Base-by-base conservation (phyloP, 2,888 invertebrate species). In the Chalcosyrphus nemorum region DNA sequence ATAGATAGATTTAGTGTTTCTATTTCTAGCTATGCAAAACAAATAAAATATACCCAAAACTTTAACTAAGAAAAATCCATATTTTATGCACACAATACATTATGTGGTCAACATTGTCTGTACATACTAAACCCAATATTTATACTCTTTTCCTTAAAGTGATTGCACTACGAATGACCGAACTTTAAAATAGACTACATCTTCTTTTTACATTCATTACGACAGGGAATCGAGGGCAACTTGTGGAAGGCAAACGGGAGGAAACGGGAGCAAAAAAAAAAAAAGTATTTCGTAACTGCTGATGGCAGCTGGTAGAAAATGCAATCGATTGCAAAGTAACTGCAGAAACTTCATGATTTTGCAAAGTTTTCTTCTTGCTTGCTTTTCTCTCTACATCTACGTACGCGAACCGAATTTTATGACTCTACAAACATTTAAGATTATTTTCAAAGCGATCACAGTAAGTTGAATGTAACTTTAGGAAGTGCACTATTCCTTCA, bases 321-420 rank as follows among this genome's bases (percentile, higher is more conserved):
- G 72, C 72, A 72, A 72, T 74, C 74, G 65, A 74, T 74, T 65
- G 41, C 72, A 63, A 63, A 63, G 41, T 15, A 45, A 45, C 29
- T 59, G 50, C 47, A 56, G 65, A 47, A 65, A 74, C 57, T 57
- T 57, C 47, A 47, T 75, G 50, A 75, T 50, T 68, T 38, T 29
- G 47, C 38, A 66, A 47, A 75, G 56, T 76, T 27, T 59, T 52
- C 15, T n/a, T n/a, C n/a, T n/a, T n/a, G n/a, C n/a, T 41, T 59
- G 13, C 59, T 15, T 41, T 47, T 29, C 56, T 35, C 13, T 45
- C 38, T 57, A 52, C 15, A 29, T 15, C 21, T 11, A 24, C 11
- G 21, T 47, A 50, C 29, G 45, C 21, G 11, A 21, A 47, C 19
- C 11, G 11, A 47, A 21, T n/a, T 24, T 47, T 21, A 47, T 47